Evolutionary conservation across 2,888 invertebrate genomes (phyloP).

Genomic region (Drosophila pseudotakahashii): DNA sequence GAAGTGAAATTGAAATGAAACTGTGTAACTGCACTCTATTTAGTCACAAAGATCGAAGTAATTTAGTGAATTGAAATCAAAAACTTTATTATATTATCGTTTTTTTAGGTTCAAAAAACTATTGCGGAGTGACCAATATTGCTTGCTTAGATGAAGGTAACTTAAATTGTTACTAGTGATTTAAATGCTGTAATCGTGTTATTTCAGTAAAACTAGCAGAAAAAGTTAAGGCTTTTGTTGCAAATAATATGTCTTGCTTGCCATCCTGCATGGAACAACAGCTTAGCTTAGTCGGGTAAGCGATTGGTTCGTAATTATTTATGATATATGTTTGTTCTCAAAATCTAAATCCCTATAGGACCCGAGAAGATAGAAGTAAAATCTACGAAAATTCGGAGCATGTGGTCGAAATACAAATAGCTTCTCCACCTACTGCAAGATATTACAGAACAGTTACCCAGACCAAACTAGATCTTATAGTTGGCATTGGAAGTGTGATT

Average conservation of each 20-base stretch:
- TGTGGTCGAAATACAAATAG: slow-evolving; percentile 60
- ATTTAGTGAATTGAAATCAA: slow-evolving; percentile 4
- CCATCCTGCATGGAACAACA: slow-evolving; percentile 76
- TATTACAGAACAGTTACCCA: slow-evolving; percentile 71
- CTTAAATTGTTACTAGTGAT: neutral
- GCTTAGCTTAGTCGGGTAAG: slow-evolving; percentile 70
- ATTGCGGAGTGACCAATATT: slow-evolving; percentile 47
- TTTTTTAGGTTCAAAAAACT: slow-evolving; percentile 14
- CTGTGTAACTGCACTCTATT: slow-evolving; percentile 78
- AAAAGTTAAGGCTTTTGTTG: slow-evolving; percentile 61
- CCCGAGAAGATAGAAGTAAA: slow-evolving; percentile 41
- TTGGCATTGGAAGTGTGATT: slow-evolving; percentile 73
- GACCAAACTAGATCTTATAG: slow-evolving; percentile 68
- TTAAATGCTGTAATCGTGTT: neutral
- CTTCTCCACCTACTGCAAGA: slow-evolving; percentile 61
- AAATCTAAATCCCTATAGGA: slow-evolving; percentile 32
- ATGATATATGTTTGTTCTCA: no score
- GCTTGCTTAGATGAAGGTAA: slow-evolving; percentile 49
- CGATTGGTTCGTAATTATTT: neutral
- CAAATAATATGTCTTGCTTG: slow-evolving; percentile 59
- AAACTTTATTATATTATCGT: neutral
- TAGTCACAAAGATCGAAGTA: slow-evolving; percentile 64
- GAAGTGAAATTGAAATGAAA: slow-evolving; percentile 68
- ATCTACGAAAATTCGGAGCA: slow-evolving; percentile 4
- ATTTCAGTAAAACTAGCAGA: slow-evolving; percentile 53